Evolutionary conservation across 2,113 vertebrate genomes (phyloP).

Genomic region (Eira barbara): DNA sequence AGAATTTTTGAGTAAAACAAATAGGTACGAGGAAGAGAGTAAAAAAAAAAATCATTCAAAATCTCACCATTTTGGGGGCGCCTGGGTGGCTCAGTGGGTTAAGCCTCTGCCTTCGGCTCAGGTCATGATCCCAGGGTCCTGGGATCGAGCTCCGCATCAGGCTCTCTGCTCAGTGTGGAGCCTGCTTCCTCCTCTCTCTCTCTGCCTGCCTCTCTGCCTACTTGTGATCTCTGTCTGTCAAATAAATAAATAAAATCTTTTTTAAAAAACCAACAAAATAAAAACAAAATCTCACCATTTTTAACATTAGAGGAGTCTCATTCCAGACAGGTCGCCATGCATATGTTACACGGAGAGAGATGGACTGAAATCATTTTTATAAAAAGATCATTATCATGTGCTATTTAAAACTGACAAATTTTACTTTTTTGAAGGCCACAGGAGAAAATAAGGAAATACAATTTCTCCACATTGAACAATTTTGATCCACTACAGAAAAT

Average conservation of each 20-base stretch:
- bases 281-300: not conserved
- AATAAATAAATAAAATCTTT: too few relatives aligned
- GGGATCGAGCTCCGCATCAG: too few relatives aligned
- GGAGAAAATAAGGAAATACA: not conserved
- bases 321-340: not conserved
- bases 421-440: not conserved
- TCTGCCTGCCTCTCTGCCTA: too few relatives aligned
- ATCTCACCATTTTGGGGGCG: not conserved
- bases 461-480: not conserved
- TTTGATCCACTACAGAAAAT: slow-evolving; percentile 7
- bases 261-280: too few relatives aligned
- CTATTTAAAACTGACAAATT: not conserved
- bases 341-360: not conserved
- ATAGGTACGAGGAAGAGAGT: not conserved
- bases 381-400: not conserved
- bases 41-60: not conserved
- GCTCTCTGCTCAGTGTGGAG: too few relatives aligned
- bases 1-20: not conserved
- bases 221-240: too few relatives aligned
- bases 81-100: too few relatives aligned
- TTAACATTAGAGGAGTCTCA: not conserved
- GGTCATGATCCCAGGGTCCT: too few relatives aligned
- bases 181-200: too few relatives aligned
- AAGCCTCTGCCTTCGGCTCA: too few relatives aligned
- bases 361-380: not conserved